Conservation (phyloP, 2,113 vertebrate genomes). For the Mionectes macconnelli region DNA sequence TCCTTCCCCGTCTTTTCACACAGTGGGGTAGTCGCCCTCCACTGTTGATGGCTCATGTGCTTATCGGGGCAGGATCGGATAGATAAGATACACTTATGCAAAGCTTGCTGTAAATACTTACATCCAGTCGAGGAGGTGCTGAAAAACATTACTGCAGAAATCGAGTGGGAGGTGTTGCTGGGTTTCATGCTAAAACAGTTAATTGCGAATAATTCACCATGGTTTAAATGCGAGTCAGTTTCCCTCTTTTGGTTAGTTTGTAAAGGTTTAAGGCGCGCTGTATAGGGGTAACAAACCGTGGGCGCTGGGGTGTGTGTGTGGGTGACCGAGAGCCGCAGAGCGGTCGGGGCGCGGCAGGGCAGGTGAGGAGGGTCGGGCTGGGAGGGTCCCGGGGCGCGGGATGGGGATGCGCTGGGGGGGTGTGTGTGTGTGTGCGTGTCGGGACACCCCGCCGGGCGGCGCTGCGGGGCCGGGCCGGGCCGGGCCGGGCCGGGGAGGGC, state of each 20-base stretch:
- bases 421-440: too few species aligned
- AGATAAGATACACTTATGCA: not conserved
- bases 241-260: not conserved
- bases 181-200: not conserved
- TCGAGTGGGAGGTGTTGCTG: too few species aligned
- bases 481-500: not conserved
- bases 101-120: not conserved
- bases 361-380: not conserved
- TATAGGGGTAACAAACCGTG: fast-evolving
- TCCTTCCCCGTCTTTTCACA: fast-evolving
- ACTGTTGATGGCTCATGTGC: not conserved
- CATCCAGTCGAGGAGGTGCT: not conserved
- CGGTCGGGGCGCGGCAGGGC: not conserved
- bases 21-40: not conserved
- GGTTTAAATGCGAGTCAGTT: not conserved
- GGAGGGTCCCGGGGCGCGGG: too few species aligned
- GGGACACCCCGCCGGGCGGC: not conserved
- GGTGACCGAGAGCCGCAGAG: not conserved
- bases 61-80: not conserved
- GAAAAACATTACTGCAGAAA: not conserved
- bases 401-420: too few species aligned
- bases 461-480: not conserved
- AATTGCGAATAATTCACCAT: not conserved
- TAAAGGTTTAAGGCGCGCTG: not conserved
- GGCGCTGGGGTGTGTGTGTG: fast-evolving